Base-by-base conservation (phyloP, 2,888 invertebrate species). In the Teleogryllus oceanicus region DNA sequence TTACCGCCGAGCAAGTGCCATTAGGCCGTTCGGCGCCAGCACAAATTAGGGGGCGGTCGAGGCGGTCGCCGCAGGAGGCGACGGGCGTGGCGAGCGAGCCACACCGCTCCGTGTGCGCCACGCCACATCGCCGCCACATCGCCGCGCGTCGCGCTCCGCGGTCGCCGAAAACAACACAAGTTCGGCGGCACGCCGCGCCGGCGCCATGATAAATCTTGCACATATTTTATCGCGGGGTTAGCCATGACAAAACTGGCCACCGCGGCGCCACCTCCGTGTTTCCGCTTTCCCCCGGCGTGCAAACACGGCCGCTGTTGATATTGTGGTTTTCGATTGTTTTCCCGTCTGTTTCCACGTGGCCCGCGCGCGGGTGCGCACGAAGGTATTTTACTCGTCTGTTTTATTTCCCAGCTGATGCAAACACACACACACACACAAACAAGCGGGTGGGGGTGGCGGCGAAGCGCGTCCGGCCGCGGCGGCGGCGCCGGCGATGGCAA, bases 141-240 rank as follows among this genome's bases (percentile, higher is more conserved):
- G 13, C 62, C n/a, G 16, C 62, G n/a, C 62, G 62, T 62, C 62
- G 16, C 62, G 62, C 62, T 4, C 10, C 62, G 62, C 62, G 62
- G 62, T 62, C 62, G 16, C 62, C 5, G 62, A 62, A 62, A 62
- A 62, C 62, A 62, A n/a, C 62, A n/a, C 62, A 62, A 62, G 62
- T 62, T 62, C n/a, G 37, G 37, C 62, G 62, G 62, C 62, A 11
- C 8, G 62, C 62, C 62, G 62, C 4, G 62, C 16, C n/a, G 16
- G 62, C 62, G 62, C 62, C 62, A 62, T 62, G 62, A 62, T 62
- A 62, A 62, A 62, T 62, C 62, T 62, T 62, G 62, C 62, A 62
- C 62, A 62, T 62, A 62, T 62, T 62, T 62, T 62, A 62, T 62
- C 62, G 62, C 62, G 62, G 62, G 62, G 62, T 62, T 62, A 62